Evolutionary conservation across 2,113 vertebrate genomes (phyloP).

Genomic region (Syrmaticus mikado): DNA sequence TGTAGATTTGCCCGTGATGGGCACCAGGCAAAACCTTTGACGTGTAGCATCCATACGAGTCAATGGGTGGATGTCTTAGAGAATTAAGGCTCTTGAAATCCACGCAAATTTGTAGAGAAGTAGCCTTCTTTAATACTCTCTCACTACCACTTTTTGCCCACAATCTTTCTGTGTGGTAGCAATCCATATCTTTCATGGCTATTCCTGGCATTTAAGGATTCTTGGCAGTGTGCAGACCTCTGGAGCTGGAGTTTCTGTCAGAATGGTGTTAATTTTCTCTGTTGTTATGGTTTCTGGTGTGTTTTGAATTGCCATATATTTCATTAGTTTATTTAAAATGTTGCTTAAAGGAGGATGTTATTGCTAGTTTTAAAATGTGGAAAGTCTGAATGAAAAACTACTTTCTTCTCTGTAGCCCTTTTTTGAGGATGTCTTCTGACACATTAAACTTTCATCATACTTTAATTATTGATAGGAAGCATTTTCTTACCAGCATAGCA

Average conservation of each 20-base stretch:
- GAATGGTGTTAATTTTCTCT: background rate
- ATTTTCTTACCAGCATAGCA: constrained; percentile 71
- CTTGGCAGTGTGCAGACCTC: background rate
- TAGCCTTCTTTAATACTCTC: background rate
- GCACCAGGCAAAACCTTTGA: background rate
- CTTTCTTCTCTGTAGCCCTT: constrained; percentile 23
- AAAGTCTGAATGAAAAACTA: background rate
- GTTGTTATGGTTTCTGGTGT: background rate
- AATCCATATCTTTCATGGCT: background rate
- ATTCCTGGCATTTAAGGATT: background rate
- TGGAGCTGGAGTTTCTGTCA: background rate
- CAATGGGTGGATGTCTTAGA: background rate
- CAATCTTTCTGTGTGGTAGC: background rate
- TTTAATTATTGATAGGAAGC: constrained; percentile 75
- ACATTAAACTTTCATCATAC: constrained; percentile 70
- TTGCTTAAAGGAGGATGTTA: background rate
- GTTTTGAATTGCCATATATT: background rate
- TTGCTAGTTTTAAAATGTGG: background rate
- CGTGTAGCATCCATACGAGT: background rate
- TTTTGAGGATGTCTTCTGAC: constrained; percentile 55
- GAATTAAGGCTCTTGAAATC: background rate
- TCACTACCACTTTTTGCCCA: background rate
- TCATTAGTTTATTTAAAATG: background rate
- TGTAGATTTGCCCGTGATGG: background rate
- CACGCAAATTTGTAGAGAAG: background rate